phyloP scores from a whole-genome alignment of 2,113 vertebrate species.

The Pteropus alecto region DNA sequence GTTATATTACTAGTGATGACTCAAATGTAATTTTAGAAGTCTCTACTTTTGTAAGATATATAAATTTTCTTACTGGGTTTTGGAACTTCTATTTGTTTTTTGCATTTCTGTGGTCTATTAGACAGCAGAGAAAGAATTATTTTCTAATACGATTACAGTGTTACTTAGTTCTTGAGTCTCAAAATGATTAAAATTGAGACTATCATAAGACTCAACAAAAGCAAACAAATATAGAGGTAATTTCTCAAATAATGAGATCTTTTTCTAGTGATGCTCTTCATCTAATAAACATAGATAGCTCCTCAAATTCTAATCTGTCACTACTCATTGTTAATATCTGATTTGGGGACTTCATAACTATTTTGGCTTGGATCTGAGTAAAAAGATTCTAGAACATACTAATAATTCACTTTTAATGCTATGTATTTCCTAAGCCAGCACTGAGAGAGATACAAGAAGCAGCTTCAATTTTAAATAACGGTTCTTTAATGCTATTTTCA shows the following conservation, averaged over 20 bases:
- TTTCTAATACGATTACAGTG: neutral
- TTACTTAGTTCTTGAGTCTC: neutral
- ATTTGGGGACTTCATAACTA: neutral
- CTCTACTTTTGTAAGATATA: neutral
- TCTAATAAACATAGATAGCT: neutral
- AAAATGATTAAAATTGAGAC: slow-evolving; percentile 5
- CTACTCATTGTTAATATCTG: neutral
- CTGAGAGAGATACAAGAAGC: neutral
- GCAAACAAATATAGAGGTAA: neutral
- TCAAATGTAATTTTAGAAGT: neutral
- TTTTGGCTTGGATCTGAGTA: neutral
- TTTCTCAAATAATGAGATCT: slow-evolving; percentile 8
- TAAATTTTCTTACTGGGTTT: neutral
- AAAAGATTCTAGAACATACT: neutral
- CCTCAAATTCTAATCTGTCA: neutral
- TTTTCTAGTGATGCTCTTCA: neutral
- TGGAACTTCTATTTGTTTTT: neutral
- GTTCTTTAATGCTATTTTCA: neutral
- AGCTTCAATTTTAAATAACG: neutral
- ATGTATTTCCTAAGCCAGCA: neutral
- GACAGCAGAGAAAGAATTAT: neutral
- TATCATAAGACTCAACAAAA: neutral
- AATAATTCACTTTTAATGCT: neutral
- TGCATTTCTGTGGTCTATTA: neutral
- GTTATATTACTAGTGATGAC: neutral